A percentile compares a stretch with the other conserved stretches of the same genome.
phyloP scores from a whole-genome alignment of 2,888 invertebrate genomes.

The Tyria jacobaeae region DNA sequence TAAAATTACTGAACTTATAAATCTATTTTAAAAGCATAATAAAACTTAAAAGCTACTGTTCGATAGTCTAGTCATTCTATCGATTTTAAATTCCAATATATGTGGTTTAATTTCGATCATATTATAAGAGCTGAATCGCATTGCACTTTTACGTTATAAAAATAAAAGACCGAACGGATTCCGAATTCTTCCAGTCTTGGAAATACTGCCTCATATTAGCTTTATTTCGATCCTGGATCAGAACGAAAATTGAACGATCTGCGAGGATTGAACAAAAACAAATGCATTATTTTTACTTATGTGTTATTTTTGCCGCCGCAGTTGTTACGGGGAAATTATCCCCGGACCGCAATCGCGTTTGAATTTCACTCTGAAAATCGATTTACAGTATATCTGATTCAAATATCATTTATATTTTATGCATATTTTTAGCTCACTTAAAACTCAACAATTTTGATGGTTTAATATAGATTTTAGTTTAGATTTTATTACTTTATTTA shows the following conservation, averaged over 20 bases:
- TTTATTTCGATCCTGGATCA: conserved; percentile 46
- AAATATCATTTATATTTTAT: background rate
- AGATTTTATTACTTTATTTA: background rate
- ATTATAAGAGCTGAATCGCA: conserved; percentile 40
- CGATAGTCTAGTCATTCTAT: conserved; percentile 23
- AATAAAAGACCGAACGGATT: conserved; percentile 46
- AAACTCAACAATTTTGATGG: background rate
- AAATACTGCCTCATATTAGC: conserved; percentile 56
- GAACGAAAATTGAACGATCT: conserved; percentile 53
- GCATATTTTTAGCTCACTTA: background rate
- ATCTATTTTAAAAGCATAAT: conserved; percentile 17
- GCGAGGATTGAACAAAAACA: conserved; percentile 43
- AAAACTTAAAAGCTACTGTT: conserved; percentile 27
- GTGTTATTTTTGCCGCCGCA: conserved; percentile 24
- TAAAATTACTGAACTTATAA: background rate
- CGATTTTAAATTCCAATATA: conserved; percentile 30
- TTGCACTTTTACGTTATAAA: conserved; percentile 52
- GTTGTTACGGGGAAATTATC: conserved; percentile 18
- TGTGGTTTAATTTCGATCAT: conserved; percentile 28
- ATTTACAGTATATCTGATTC: conserved; percentile 19
- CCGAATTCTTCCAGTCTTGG: conserved; percentile 33
- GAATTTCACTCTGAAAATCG: conserved; percentile 13
- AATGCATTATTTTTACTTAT: conserved; percentile 21
- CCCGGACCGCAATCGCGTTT: conserved; percentile 10
- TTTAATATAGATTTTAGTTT: background rate